Conservation (phyloP, 2,888 invertebrate genomes). For the Leucophenga maculata region DNA sequence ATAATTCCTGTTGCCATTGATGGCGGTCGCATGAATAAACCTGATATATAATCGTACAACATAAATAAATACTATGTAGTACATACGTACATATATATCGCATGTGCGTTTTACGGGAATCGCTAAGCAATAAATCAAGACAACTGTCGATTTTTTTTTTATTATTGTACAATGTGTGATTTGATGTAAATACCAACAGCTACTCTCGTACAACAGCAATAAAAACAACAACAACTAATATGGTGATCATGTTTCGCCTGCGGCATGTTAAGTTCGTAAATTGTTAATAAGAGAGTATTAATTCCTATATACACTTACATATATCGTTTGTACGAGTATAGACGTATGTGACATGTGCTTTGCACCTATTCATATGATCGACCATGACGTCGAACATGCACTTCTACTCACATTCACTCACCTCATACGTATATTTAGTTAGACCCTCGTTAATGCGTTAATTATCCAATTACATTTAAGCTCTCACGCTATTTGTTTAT, state of each 20-base stretch:
- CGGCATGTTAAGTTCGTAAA: not conserved
- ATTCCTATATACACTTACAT: no score
- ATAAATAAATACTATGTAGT: no score
- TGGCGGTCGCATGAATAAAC: not conserved
- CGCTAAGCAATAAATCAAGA: conserved; percentile 4
- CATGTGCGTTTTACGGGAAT: not conserved
- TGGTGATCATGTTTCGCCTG: not conserved
- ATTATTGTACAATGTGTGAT: not conserved
- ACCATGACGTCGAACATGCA: not conserved
- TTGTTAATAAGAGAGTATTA: conserved; percentile 11
- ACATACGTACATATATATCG: no score
- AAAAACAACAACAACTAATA: conserved; percentile 1
- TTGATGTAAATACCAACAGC: conserved; percentile 6
- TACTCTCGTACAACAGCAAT: not conserved
- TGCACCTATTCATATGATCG: no score
- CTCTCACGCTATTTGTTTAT: conserved; percentile 13
- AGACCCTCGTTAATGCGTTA: no score
- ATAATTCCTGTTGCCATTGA: not conserved
- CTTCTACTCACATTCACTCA: not conserved
- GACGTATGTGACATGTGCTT: no score
- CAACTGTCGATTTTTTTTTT: not conserved
- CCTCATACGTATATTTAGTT: not conserved
- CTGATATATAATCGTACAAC: not conserved
- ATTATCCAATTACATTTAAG: conserved; percentile 31
- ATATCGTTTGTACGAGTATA: no score